A percentile compares a stretch with the other conserved stretches of the same genome.
Conservation (phyloP, 1,140 invertebrate genomes). For the Drosophila equinoxialis region DNA sequence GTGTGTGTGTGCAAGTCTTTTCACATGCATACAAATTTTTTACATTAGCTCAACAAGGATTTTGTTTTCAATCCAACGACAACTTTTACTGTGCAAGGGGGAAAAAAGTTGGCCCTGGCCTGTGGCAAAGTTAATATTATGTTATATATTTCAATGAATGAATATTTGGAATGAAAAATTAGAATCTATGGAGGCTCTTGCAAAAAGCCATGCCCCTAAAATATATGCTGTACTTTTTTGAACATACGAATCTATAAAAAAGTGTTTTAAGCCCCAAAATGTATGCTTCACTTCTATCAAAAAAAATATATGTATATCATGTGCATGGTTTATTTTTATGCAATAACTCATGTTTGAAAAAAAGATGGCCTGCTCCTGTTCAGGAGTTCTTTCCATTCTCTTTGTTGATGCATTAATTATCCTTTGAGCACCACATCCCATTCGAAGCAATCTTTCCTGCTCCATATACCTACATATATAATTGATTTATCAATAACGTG, state of each 20-base stretch:
- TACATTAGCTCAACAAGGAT: conserved; percentile 71
- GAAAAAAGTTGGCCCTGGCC: conserved; percentile 16
- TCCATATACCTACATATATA: not conserved
- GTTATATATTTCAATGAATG: conserved; percentile 9
- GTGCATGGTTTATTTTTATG: not conserved
- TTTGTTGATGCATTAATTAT: conserved; percentile 70
- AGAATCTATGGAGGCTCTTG: no score
- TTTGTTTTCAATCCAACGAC: conserved; percentile 63
- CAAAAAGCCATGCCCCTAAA: no score
- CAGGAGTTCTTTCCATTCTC: conserved; percentile 5
- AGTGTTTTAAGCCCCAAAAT: not conserved
- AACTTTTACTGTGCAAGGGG: conserved; percentile 14
- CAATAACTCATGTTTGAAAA: no score
- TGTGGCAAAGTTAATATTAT: conserved; percentile 10
- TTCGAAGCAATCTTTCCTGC: conserved; percentile 5
- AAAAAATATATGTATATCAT: no score
- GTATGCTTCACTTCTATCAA: conserved; percentile 1
- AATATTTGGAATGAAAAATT: no score
- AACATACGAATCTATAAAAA: not conserved
- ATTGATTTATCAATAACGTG: conserved; percentile 66
- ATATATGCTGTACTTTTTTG: no score
- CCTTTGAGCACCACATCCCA: conserved; percentile 60
- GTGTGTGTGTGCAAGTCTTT: conserved; percentile 1
- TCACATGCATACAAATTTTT: conserved; percentile 43
- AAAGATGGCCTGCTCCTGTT: no score